A percentile compares a stretch with the other conserved stretches of the same genome.
Evolutionary conservation across 2,113 vertebrate species (phyloP).

Genomic region (Melanocharis versteri): DNA sequence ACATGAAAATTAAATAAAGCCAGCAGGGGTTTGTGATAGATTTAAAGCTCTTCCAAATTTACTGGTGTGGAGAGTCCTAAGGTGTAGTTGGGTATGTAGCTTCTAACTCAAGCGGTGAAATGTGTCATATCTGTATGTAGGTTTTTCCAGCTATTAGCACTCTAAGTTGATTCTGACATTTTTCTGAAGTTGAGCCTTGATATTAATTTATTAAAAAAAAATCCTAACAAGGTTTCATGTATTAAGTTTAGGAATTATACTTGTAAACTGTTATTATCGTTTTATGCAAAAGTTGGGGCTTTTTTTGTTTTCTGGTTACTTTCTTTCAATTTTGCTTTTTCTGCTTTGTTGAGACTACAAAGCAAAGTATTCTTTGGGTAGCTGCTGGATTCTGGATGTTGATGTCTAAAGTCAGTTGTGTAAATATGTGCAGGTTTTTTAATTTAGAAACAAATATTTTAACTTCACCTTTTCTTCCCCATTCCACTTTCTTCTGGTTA

Average conservation of each 20-base stretch:
- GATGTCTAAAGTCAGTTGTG: not conserved
- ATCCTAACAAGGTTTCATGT: not conserved
- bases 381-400: not conserved
- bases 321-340: not conserved
- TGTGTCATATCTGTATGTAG: not conserved
- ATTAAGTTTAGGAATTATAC: not conserved
- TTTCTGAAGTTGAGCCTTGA: not conserved
- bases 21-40: not conserved
- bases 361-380: not conserved
- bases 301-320: not conserved
- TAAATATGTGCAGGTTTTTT: not conserved
- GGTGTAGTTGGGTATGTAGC: accelerated
- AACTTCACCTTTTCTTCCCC: not conserved
- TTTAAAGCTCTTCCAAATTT: not conserved
- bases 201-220: not conserved
- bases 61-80: not conserved
- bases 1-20: not conserved
- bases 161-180: not conserved
- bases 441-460: not conserved
- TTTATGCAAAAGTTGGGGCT: not conserved
- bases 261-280: accelerated
- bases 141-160: not conserved
- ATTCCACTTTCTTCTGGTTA: not conserved
- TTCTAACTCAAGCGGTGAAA: not conserved
- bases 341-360: not conserved